These are phyloP conservation scores for Siphlonurus alternatus DNA, from an alignment of 2,888 invertebrate species.

Conservation along the genomic window DNA sequence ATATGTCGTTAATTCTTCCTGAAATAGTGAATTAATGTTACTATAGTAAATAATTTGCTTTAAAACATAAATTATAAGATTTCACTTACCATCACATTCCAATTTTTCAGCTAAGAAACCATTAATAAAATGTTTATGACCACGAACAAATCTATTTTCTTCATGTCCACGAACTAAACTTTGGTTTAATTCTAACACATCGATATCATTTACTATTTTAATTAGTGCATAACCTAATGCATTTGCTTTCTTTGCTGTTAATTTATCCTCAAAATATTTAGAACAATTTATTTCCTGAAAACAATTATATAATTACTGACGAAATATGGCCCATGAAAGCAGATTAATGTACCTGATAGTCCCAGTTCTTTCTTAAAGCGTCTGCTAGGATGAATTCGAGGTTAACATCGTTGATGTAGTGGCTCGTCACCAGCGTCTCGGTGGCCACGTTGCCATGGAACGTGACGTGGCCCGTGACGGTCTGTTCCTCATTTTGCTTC, in stretches of 20 bases:
- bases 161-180: background rate
- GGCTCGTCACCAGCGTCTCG: background rate
- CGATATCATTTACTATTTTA: background rate
- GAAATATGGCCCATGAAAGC: no score
- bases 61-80: background rate
- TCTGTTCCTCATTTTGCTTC: background rate
- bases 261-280: background rate
- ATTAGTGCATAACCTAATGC: background rate
- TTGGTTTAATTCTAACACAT: background rate
- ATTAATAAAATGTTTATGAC: background rate
- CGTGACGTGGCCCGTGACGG: background rate
- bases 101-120: background rate
- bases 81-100: background rate
- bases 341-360: background rate
- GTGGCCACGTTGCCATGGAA: background rate
- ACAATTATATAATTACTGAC: background rate
- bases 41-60: background rate
- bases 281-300: background rate
- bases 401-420: background rate
- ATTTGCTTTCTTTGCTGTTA: background rate
- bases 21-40: background rate
- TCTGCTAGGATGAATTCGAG: background rate
- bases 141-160: background rate
- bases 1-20: background rate
- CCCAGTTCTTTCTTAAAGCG: no score